phyloP scores from a whole-genome alignment of 2,888 invertebrate genomes.

The Ommatoiulus sabulosus region DNA sequence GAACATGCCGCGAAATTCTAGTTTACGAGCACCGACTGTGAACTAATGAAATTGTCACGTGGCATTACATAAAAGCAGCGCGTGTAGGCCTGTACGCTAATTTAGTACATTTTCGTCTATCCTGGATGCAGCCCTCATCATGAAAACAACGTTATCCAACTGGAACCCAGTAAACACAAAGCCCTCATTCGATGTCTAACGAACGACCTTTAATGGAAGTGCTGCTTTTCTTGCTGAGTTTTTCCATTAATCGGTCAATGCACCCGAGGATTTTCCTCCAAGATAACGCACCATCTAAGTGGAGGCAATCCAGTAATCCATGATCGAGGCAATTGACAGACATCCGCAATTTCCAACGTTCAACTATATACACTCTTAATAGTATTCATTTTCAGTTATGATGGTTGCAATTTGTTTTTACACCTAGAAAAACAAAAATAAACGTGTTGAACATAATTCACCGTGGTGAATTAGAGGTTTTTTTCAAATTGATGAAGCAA shows the following conservation, averaged over 20 bases:
- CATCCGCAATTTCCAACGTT: not conserved
- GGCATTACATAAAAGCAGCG: not conserved
- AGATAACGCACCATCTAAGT: not conserved
- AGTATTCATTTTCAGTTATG: too few species aligned
- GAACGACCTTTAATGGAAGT: constrained; percentile 12
- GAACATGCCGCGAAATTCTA: not conserved
- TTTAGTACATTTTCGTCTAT: constrained; percentile 22
- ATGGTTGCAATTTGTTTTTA: too few species aligned
- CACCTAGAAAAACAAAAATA: too few species aligned
- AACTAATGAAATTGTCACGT: constrained; percentile 40
- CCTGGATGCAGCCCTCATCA: not conserved
- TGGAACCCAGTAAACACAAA: not conserved
- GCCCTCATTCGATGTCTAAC: not conserved
- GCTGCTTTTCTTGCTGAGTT: not conserved
- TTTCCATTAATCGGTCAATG: constrained; percentile 27
- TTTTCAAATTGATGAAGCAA: too few species aligned
- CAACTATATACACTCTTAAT: too few species aligned
- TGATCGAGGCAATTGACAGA: not conserved
- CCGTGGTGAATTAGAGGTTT: too few species aligned
- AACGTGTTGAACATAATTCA: too few species aligned
- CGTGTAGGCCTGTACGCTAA: not conserved
- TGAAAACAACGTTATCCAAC: not conserved
- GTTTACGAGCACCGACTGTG: not conserved
- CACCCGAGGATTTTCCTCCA: not conserved
- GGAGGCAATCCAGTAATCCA: constrained; percentile 11